Base-by-base conservation (phyloP, 2,888 invertebrate species). In the Periphyllus acericola region DNA sequence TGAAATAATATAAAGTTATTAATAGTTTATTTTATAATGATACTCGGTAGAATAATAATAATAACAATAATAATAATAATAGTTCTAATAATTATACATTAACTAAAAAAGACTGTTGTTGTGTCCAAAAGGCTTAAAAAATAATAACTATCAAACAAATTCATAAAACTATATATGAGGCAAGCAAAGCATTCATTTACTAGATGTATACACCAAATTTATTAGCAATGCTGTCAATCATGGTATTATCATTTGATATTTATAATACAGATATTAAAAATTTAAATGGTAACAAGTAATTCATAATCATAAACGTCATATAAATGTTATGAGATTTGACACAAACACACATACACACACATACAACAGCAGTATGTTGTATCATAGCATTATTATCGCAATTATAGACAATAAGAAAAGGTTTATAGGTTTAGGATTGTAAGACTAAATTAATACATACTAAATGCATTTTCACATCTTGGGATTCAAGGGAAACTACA, bases 151-250 rank as follows among this genome's bases (percentile, higher is more conserved):
- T 46, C 34, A 84, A 78, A 84, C n/a, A 66, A 75, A 25, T 74
- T 52, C 81, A 82, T 55, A 25, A 32, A 14, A 71, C 34, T 83
- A 83, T 29, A 68, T 71, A 32, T 66, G 40, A 66, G 40, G 34
- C 78, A 85, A 85, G 85, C 85, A 85, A 85, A 85, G 78, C 85
- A 68, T 83, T 74, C 5, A 55, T 55, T 84, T 40, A 60, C 21
- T 55, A 46, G 2, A 52, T 11, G 32, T 68, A 14, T 71, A 32
- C 68, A 71, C 40, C 11, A 46, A 81, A 60, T 25, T 60, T 25
- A 60, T 21, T 21, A 60, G 6, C 5, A 14, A 46, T 46, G 14
- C 34, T 68, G 34, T n/a, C n/a, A 60, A 60, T 21, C 60, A 60
- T 25, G 4, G 25, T 60, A 25, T 0, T 6, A 60, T 25, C 21